These are phyloP conservation scores for Drosophila bocqueti DNA, from an alignment of 1,140 invertebrate genomes.

Conservation along the genomic window DNA sequence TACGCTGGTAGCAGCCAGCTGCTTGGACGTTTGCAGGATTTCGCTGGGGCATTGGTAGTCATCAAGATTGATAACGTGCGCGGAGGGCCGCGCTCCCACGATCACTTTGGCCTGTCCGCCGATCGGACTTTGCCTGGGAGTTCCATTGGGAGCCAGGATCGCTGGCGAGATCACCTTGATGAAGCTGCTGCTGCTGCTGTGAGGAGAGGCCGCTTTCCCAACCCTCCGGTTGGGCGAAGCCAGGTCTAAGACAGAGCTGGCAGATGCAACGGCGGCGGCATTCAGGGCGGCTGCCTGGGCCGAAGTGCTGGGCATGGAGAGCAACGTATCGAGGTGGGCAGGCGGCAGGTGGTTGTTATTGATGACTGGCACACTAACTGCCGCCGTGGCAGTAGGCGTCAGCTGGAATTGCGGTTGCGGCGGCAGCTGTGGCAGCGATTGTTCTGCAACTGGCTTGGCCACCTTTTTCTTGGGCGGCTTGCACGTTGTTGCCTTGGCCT, in stretches of 20 bases:
- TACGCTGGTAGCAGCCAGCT: conserved; percentile 59
- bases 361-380: conserved; percentile 24
- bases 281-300: conserved; percentile 58
- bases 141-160: conserved; percentile 29
- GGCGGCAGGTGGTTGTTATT: conserved; percentile 23
- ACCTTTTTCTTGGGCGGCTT: conserved; percentile 59
- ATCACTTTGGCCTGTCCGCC: conserved; percentile 64
- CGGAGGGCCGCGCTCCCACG: conserved; percentile 22
- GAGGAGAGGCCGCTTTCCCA: conserved; percentile 42
- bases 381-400: conserved; percentile 36
- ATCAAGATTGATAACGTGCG: conserved; percentile 77
- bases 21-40: conserved; percentile 77
- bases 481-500: conserved; percentile 1
- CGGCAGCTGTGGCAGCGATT: conserved; percentile 5
- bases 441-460: conserved; percentile 25
- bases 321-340: conserved; percentile 43
- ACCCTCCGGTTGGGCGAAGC: conserved; percentile 61
- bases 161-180: conserved; percentile 65
- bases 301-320: conserved; percentile 65
- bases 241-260: conserved; percentile 48
- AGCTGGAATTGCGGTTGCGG: conserved; percentile 40
- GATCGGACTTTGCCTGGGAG: conserved; percentile 15
- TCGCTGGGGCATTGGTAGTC: conserved; percentile 74
- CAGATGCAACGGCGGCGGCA: conserved; percentile 51
- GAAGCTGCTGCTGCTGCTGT: conserved; percentile 32